Evolutionary conservation across 2,797 vertebrate genomes (phyloP).

Genomic region (Naso thynnoides): DNA sequence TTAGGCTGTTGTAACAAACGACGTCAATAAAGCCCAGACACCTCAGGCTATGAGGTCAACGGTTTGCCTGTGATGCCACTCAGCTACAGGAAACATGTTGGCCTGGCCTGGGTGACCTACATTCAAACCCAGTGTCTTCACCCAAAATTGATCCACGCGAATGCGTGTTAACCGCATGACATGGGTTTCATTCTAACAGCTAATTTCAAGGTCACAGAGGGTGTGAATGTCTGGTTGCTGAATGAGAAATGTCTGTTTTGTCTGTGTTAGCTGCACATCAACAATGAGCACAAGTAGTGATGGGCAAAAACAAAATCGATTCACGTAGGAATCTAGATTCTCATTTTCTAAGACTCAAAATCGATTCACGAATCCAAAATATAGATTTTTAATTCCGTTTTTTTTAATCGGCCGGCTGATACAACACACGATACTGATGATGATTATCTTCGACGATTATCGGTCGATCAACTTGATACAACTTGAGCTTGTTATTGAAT

Average conservation of each 20-base stretch:
- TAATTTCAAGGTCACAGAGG: background rate
- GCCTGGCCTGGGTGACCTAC: conserved; percentile 50
- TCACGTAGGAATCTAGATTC: too few species aligned
- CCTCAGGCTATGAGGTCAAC: conserved; percentile 6
- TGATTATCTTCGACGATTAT: too few species aligned
- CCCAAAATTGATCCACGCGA: conserved; percentile 13
- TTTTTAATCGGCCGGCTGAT: too few species aligned
- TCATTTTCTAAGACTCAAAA: too few species aligned
- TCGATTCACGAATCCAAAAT: too few species aligned
- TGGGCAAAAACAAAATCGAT: too few species aligned
- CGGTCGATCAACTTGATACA: too few species aligned
- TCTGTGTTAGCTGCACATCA: background rate
- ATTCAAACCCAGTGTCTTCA: conserved; percentile 31
- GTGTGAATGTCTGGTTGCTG: too few species aligned
- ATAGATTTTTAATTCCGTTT: too few species aligned
- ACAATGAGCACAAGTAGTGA: too few species aligned
- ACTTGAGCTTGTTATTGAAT: too few species aligned
- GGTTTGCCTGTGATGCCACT: background rate
- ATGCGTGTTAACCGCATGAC: background rate
- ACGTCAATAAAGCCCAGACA: conserved; percentile 31
- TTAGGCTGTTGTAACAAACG: conserved; percentile 31
- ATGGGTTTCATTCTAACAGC: background rate
- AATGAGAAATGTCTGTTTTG: background rate
- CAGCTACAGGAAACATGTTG: conserved; percentile 33
- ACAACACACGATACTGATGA: too few species aligned